A percentile compares a stretch with the other conserved stretches of the same genome.
Evolutionary conservation across 2,888 invertebrate genomes (phyloP).

Genomic region (Ectemnius lituratus): DNA sequence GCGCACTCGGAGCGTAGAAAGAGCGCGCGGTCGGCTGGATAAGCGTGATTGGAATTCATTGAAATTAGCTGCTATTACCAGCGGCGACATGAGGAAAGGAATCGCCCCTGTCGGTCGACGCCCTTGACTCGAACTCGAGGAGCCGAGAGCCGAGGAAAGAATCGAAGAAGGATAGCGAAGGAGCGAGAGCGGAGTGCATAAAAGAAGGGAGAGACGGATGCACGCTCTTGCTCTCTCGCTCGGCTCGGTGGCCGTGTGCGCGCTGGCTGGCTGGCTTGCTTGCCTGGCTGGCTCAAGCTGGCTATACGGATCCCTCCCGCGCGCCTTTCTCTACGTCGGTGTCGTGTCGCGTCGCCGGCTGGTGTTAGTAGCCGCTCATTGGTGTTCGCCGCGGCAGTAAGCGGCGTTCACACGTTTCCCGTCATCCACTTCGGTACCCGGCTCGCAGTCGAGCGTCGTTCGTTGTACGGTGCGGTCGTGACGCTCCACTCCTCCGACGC

Average conservation of each 20-base stretch:
- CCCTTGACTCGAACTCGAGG: slow-evolving; percentile 65
- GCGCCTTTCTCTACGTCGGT: slow-evolving; percentile 34
- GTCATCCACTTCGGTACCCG: slow-evolving; percentile 72
- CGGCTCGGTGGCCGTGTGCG: too few species aligned
- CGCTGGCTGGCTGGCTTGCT: too few species aligned
- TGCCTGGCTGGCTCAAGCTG: too few species aligned
- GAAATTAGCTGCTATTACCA: slow-evolving; percentile 43
- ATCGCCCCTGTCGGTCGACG: slow-evolving; percentile 64
- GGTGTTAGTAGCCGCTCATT: slow-evolving; percentile 60
- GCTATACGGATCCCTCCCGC: too few species aligned
- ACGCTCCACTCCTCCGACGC: slow-evolving; percentile 35
- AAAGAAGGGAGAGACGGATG: slow-evolving; percentile 41
- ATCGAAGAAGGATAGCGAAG: slow-evolving; percentile 40
- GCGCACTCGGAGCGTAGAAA: slow-evolving; percentile 18
- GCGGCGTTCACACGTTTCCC: slow-evolving; percentile 76
- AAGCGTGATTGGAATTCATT: slow-evolving; percentile 18
- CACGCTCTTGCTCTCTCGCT: too few species aligned
- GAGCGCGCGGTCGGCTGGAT: slow-evolving; percentile 21
- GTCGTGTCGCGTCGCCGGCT: slow-evolving; percentile 39
- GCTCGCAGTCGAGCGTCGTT: slow-evolving; percentile 74
- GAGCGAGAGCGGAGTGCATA: slow-evolving; percentile 20
- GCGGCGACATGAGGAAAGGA: slow-evolving; percentile 46
- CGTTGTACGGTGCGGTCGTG: slow-evolving; percentile 68
- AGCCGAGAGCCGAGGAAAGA: slow-evolving; percentile 62
- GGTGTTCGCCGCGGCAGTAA: slow-evolving; percentile 72